A percentile compares a stretch with the other conserved stretches of the same genome.
These are phyloP conservation scores for Tetropium fuscum DNA, from an alignment of 2,888 invertebrate genomes.

Conservation along the genomic window DNA sequence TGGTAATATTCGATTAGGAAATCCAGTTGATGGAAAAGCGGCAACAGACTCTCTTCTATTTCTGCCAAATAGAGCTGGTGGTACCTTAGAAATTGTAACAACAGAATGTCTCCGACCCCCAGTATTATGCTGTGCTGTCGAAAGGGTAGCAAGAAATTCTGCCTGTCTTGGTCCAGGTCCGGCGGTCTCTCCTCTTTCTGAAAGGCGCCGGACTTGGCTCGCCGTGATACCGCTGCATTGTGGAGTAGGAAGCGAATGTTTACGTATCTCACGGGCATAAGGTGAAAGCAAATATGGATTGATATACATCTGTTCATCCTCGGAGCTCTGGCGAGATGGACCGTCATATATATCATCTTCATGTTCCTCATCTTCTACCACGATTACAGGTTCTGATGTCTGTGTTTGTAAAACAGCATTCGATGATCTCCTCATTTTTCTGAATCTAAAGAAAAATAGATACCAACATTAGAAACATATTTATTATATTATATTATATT, in stretches of 20 bases:
- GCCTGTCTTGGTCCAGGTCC: slow-evolving; percentile 84
- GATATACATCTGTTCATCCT: slow-evolving; percentile 78
- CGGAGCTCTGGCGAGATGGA: slow-evolving; percentile 73
- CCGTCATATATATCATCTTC: slow-evolving; percentile 57
- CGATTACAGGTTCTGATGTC: slow-evolving; percentile 79
- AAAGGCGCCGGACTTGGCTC: slow-evolving; percentile 85
- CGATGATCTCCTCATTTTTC: slow-evolving; percentile 75
- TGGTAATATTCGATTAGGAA: slow-evolving; percentile 63
- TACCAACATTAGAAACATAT: too few species aligned
- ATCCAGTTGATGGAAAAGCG: slow-evolving; percentile 75
- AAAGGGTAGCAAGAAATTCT: slow-evolving; percentile 85
- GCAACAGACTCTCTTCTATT: slow-evolving; percentile 86
- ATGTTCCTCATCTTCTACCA: slow-evolving; percentile 86
- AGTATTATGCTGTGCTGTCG: slow-evolving; percentile 78
- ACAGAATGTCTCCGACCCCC: slow-evolving; percentile 88
- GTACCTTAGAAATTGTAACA: slow-evolving; percentile 87
- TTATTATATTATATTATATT: too few species aligned
- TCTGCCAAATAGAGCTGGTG: slow-evolving; percentile 80
- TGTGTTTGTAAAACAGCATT: slow-evolving; percentile 69
- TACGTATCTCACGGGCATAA: slow-evolving; percentile 79
- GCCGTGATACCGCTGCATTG: slow-evolving; percentile 89
- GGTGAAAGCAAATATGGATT: slow-evolving; percentile 87
- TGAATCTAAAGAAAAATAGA: too few species aligned
- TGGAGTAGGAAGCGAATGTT: slow-evolving; percentile 87
- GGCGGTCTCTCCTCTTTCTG: slow-evolving; percentile 80